Percentiles rank a stretch among this genome's conserved stretches.
phyloP scores from a whole-genome alignment of 1,140 invertebrate genomes.

The Philotrypesis tridentata region DNA sequence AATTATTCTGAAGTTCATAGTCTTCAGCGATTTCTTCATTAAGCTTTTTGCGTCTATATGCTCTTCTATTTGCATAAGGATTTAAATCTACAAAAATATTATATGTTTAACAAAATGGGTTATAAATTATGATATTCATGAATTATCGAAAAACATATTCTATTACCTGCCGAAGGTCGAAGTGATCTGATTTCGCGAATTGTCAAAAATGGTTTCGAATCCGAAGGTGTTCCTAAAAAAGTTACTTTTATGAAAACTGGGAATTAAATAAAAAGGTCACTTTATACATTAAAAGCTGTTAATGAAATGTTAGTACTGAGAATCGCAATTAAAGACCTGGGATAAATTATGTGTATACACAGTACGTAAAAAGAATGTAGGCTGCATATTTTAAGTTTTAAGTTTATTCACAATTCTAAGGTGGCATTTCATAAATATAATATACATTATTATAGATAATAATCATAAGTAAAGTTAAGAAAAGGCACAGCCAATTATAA shows the following conservation, averaged over 20 bases:
- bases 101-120: not conserved
- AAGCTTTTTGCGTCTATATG: not conserved
- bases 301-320: conserved; percentile 29
- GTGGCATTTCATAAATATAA: not conserved
- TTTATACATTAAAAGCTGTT: not conserved
- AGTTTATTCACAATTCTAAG: not conserved
- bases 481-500: too few relatives aligned
- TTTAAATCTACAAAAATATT: not conserved
- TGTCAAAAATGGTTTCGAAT: conserved; percentile 25
- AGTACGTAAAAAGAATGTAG: not conserved
- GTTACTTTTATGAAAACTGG: not conserved
- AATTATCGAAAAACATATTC: not conserved
- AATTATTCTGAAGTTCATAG: not conserved
- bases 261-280: not conserved
- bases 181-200: conserved; percentile 38
- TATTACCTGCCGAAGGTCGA: conserved; percentile 1
- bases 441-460: not conserved
- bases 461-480: too few relatives aligned
- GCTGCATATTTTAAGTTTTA: not conserved
- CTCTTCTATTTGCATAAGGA: not conserved
- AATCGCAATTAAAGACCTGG: not conserved
- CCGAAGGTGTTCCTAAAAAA: conserved; percentile 4
- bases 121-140: not conserved
- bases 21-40: not conserved
- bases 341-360: too few relatives aligned